phyloP scores from a whole-genome alignment of 2,888 invertebrate species.

The Galeruca laticollis region DNA sequence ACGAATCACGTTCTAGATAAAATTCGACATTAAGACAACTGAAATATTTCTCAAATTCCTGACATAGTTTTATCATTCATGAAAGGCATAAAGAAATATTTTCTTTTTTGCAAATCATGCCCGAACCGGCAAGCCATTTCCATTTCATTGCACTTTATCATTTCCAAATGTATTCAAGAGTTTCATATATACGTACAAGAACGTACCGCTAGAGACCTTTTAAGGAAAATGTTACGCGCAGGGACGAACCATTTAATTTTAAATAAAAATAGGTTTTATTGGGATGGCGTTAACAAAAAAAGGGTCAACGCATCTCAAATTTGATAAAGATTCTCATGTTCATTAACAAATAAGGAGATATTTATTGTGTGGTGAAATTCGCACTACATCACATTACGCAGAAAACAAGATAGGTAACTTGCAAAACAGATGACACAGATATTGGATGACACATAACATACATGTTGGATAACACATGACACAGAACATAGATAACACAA shows the following conservation, averaged over 20 bases:
- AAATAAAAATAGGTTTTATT: background rate
- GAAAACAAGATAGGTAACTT: too few relatives aligned
- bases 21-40: background rate
- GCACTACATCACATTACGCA: too few relatives aligned
- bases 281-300: background rate
- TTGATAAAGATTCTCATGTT: too few relatives aligned
- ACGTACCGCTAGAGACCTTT: background rate
- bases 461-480: too few relatives aligned
- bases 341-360: too few relatives aligned
- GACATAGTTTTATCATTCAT: slow-evolving; percentile 39
- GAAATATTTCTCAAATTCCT: slow-evolving; percentile 21
- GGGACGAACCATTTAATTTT: background rate
- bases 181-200: slow-evolving; percentile 33
- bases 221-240: background rate
- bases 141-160: slow-evolving; percentile 49
- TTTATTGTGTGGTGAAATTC: too few relatives aligned
- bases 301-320: background rate
- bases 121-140: slow-evolving; percentile 42
- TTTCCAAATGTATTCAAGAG: slow-evolving; percentile 43
- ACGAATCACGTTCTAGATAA: background rate
- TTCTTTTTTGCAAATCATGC: slow-evolving; percentile 46
- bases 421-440: too few relatives aligned
- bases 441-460: too few relatives aligned
- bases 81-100: slow-evolving; percentile 27
- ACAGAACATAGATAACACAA: too few relatives aligned